Base-by-base conservation (phyloP, 2,113 vertebrate genomes). In the Oreochromis tanganicae region DNA sequence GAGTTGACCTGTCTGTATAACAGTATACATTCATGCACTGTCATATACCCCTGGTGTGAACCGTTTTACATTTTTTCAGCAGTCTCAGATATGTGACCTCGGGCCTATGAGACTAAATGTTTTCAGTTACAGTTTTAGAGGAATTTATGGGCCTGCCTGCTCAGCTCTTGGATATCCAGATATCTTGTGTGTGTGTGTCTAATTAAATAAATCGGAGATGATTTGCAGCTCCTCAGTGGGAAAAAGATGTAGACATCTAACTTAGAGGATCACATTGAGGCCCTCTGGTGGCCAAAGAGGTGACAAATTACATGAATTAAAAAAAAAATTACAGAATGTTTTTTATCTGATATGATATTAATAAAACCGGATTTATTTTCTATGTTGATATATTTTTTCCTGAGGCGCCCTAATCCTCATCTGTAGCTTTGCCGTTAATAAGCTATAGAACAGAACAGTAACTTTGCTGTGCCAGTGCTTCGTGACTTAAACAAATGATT, bases 401-500 rank as follows among this genome's bases (percentile, higher is more conserved):
- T 5, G 5, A 36, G 17, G 61, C 36, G 32, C 32, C 61, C 61
- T 66, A 7, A 66, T 66, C 61, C 17, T 66, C 61, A 36, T 48
- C 41, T 73, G 68, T 48, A 46, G 12, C 41, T 29, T 48, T 66
- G 61, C 21, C 0, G 9, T 17, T 27, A 27, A 46, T 61, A 32
- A 32, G 57, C 14, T 46, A 12, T 36, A n/a, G 17, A 16, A 43
- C 3, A 41, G 3, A 14, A 73, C 14, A 48, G 41, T 29, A 5
- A 75, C 4, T 73, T 29, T 75, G 24, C 24, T 29, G 68, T 0
- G 0, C 5, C 9, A 29, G 43, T 75, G 8, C 24, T 75, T 75
- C 9, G 2, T 19, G 41, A 75, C 14, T 48, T 27, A 27, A 19
- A 48, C 0, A 29, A 29, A 2, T 4, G 0, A 73, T 11, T 46